Percentiles rank a stretch among this genome's conserved stretches.
phyloP scores from a whole-genome alignment of 1,140 invertebrate species.

The Drosophila azteca region DNA sequence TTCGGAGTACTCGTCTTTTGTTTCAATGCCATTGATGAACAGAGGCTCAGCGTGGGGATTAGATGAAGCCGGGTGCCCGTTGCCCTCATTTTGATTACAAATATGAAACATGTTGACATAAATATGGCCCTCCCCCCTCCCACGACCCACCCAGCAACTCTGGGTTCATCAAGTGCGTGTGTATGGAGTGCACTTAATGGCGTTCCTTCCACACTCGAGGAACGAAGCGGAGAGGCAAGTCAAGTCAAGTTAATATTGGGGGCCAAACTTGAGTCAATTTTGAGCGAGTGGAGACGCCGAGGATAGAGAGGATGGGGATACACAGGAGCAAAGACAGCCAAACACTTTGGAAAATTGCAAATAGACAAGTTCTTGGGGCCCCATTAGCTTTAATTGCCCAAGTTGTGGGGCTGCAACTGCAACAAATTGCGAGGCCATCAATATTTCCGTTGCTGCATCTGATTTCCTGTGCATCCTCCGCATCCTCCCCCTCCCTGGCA shows the following conservation, averaged over 20 bases:
- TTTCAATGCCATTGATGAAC: constrained; percentile 68
- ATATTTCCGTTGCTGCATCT: constrained; percentile 71
- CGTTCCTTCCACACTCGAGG: constrained; percentile 31
- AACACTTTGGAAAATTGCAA: constrained; percentile 47
- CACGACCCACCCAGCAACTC: not conserved
- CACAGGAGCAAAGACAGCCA: not conserved
- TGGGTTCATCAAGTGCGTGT: constrained; percentile 38
- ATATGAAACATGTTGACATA: constrained; percentile 61
- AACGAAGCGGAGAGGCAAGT: not conserved
- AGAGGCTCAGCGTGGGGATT: constrained; percentile 31
- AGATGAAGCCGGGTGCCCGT: not conserved
- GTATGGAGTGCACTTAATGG: constrained; percentile 66
- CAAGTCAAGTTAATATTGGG: constrained; percentile 53
- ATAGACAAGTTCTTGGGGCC: constrained; percentile 48
- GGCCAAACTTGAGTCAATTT: constrained; percentile 61
- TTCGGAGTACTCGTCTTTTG: constrained; percentile 7
- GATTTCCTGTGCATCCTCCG: constrained; percentile 56
- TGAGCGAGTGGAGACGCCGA: constrained; percentile 24
- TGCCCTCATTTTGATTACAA: constrained; percentile 65
- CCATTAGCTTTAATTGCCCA: constrained; percentile 74
- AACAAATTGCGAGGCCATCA: constrained; percentile 71
- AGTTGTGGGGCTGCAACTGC: constrained; percentile 42
- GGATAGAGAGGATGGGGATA: not conserved
- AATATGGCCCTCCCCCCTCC: constrained; percentile 23
- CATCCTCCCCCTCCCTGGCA: constrained; percentile 9